Evolutionary conservation across 2,888 invertebrate genomes (phyloP).

Genomic region (Scaptomyza flava): DNA sequence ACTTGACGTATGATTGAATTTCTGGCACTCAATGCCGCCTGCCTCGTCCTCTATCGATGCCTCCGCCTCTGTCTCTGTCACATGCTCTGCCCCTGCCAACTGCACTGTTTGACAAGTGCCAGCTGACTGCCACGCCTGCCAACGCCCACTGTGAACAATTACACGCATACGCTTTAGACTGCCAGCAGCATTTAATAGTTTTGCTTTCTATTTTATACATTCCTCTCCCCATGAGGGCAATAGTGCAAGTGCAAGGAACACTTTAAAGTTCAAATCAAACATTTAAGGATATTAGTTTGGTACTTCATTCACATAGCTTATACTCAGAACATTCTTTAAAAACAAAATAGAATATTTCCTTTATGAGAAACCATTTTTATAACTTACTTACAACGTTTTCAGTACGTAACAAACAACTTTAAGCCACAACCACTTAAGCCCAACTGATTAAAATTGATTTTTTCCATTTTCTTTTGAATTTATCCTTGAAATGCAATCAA

Average conservation of each 20-base stretch:
- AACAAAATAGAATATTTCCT: too few species aligned
- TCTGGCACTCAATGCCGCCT: slow-evolving; percentile 56
- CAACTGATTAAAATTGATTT: not conserved
- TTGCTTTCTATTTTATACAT: not conserved
- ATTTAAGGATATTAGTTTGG: not conserved
- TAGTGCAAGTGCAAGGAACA: not conserved
- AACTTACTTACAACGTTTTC: too few species aligned
- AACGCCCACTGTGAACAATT: slow-evolving; percentile 6
- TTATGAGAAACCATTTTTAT: too few species aligned
- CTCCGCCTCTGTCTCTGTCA: slow-evolving; percentile 10
- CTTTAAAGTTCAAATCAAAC: not conserved
- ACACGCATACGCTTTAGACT: not conserved
- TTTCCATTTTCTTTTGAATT: not conserved
- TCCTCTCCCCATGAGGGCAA: not conserved
- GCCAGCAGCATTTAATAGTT: slow-evolving; percentile 9
- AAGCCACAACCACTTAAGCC: too few species aligned
- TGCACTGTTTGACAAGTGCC: slow-evolving; percentile 6
- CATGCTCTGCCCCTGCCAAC: too few species aligned
- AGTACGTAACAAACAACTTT: too few species aligned
- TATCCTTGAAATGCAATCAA: not conserved
- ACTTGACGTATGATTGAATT: slow-evolving; percentile 76
- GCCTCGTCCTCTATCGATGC: not conserved
- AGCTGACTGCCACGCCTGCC: slow-evolving; percentile 21
- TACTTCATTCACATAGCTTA: not conserved
- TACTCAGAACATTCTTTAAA: too few species aligned